Percentiles rank a stretch among this genome's conserved stretches.
These are phyloP conservation scores for Heliocidaris tuberculata DNA, from an alignment of 35 echinoderm and acorn worm genomes.

Conservation along the genomic window DNA sequence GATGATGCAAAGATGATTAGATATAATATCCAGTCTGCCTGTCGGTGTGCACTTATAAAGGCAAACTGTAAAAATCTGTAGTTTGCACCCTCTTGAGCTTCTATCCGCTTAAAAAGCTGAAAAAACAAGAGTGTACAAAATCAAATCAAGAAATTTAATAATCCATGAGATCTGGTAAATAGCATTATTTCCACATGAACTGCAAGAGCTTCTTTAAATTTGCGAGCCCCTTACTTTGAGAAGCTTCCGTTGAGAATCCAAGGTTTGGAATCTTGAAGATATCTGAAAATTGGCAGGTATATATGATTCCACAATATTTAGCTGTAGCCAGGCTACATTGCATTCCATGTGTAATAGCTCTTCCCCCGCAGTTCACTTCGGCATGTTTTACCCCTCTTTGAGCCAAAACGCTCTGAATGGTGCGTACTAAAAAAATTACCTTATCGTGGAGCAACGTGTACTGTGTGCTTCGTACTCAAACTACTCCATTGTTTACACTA, in stretches of 20 bases:
- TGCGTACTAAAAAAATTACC: not conserved
- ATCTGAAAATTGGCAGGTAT: not conserved
- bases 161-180: not conserved
- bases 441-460: not conserved
- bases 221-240: not conserved
- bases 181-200: not conserved
- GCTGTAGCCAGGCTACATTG: constrained; percentile 8
- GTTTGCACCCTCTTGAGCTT: not conserved
- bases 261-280: not conserved
- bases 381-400: not conserved
- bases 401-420: not conserved
- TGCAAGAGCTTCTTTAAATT: not conserved
- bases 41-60: not conserved
- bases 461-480: not conserved
- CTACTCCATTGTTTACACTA: not conserved
- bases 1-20: not conserved
- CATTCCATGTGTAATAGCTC: not conserved
- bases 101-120: not conserved
- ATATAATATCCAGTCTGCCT: not conserved
- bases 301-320: not conserved
- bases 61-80: not conserved
- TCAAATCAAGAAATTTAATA: not conserved
- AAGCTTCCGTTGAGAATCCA: not conserved
- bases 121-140: not conserved
- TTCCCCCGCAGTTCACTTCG: not conserved